These are phyloP conservation scores for Baronia brevicornis DNA, from an alignment of 2,888 invertebrate genomes.

Conservation along the genomic window DNA sequence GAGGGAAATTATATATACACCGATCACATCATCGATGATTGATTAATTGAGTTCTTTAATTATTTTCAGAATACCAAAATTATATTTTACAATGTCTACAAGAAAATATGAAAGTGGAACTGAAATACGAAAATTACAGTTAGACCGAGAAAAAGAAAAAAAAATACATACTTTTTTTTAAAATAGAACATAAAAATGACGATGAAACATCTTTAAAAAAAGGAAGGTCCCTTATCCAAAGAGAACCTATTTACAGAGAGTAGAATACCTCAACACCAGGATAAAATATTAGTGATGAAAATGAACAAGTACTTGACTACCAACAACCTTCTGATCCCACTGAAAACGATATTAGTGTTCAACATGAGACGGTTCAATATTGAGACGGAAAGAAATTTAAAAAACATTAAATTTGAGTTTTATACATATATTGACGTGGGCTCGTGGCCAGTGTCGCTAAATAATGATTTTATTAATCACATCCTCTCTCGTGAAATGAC, in stretches of 20 bases:
- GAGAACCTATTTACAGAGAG: conserved; percentile 1
- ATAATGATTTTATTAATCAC: conserved; percentile 17
- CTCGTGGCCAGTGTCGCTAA: conserved; percentile 12
- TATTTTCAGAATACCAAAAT: conserved; percentile 1
- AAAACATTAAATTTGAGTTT: conserved; percentile 13
- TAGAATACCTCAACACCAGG: not conserved
- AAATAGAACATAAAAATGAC: not conserved
- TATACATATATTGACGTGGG: conserved; percentile 14
- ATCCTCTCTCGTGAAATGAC: too few relatives aligned
- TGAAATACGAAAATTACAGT: conserved; percentile 5
- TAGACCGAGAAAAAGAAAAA: conserved; percentile 5
- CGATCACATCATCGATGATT: not conserved
- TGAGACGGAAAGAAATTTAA: conserved; percentile 8
- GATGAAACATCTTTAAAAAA: not conserved
- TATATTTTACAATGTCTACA: not conserved
- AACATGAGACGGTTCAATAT: conserved; percentile 3
- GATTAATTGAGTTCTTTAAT: too few relatives aligned
- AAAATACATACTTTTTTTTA: conserved; percentile 2
- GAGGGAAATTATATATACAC: too few relatives aligned
- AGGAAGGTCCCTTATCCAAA: not conserved
- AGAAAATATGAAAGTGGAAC: conserved; percentile 9
- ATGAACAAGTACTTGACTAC: conserved; percentile 1
- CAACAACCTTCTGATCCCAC: conserved; percentile 5
- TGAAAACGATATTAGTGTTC: conserved; percentile 11
- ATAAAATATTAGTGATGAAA: conserved; percentile 2